phyloP scores from a whole-genome alignment of 1,140 invertebrate species.

The Drosophila burlai region DNA sequence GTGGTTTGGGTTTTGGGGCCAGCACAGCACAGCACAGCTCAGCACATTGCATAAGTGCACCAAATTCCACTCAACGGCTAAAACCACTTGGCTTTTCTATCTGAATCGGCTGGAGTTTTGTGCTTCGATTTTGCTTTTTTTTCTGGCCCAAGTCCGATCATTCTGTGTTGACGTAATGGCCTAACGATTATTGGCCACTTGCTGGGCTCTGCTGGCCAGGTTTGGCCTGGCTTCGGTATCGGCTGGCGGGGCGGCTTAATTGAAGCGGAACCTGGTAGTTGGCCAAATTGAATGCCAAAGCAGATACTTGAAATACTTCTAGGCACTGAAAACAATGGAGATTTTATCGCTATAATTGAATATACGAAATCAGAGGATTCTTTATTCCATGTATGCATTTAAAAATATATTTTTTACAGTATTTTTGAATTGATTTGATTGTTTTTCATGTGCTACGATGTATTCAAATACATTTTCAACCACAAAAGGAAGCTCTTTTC shows the following conservation, averaged over 20 bases:
- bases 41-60: slow-evolving; percentile 78
- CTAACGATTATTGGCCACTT: slow-evolving; percentile 57
- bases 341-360: not conserved
- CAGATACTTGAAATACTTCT: slow-evolving; percentile 46
- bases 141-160: slow-evolving; percentile 61
- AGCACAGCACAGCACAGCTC: slow-evolving; percentile 28
- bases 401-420: not conserved
- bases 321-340: slow-evolving; percentile 12
- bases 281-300: slow-evolving; percentile 42
- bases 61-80: slow-evolving; percentile 60
- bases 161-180: slow-evolving; percentile 75
- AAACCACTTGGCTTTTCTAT: slow-evolving; percentile 65
- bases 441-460: not conserved
- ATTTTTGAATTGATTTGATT: not conserved
- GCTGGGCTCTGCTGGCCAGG: slow-evolving; percentile 22
- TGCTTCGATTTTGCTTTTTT: slow-evolving; percentile 9
- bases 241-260: slow-evolving; percentile 41
- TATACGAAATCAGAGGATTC: not conserved
- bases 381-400: not conserved
- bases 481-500: too few relatives aligned
- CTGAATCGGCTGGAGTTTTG: slow-evolving; percentile 61
- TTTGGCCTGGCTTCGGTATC: slow-evolving; percentile 2
- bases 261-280: slow-evolving; percentile 67
- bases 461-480: not conserved
- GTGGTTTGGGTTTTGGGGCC: slow-evolving; percentile 80